Percentiles rank a stretch among this genome's conserved stretches.
Conservation (phyloP, 2,797 vertebrate genomes). For the Eulemur rubriventer region DNA sequence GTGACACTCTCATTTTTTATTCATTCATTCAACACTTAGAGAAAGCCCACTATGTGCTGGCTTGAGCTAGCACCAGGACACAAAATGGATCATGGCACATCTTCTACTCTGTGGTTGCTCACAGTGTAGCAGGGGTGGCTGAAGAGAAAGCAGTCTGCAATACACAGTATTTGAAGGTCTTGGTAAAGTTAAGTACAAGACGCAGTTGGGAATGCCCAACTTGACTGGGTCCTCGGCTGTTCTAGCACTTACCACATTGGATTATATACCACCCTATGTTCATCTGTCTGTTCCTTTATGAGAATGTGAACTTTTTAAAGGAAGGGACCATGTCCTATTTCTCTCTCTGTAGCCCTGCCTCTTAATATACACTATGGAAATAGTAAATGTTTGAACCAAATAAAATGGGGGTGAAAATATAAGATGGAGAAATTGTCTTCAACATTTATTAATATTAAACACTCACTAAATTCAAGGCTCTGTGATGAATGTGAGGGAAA, state of each 20-base stretch:
- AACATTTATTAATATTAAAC: conserved; percentile 8
- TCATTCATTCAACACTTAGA: background rate
- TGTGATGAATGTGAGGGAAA: background rate
- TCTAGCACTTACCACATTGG: background rate
- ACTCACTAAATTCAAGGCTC: background rate
- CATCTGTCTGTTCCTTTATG: background rate
- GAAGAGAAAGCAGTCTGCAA: background rate
- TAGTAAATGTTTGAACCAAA: conserved; percentile 2
- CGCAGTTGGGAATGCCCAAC: background rate
- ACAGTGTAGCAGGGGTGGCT: background rate
- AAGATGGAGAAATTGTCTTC: background rate
- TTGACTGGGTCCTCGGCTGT: background rate
- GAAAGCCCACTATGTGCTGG: background rate
- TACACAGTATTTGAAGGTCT: background rate
- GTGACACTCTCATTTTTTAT: background rate
- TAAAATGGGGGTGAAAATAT: background rate
- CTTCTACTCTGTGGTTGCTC: background rate
- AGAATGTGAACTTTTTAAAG: background rate
- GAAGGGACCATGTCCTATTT: background rate
- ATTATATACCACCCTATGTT: background rate
- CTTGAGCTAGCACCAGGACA: background rate
- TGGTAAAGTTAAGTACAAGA: background rate
- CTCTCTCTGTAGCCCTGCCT: background rate
- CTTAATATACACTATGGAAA: background rate
- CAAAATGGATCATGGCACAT: background rate